These are phyloP conservation scores for Epicauta chinensis DNA, from an alignment of 1,140 invertebrate genomes.

Conservation along the genomic window DNA sequence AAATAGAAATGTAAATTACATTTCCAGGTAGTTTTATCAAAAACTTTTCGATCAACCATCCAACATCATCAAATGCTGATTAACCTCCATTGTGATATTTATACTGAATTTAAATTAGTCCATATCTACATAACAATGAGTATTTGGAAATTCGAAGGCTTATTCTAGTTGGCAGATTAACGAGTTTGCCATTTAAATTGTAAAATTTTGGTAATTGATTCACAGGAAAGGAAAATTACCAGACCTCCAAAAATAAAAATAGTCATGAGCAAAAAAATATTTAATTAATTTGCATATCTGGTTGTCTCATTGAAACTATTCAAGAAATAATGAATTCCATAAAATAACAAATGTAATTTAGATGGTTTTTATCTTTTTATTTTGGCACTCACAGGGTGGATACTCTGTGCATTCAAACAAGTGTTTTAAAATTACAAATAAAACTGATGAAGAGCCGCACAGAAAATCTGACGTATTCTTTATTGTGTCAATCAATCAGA, in stretches of 20 bases:
- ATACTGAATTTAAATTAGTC: slow-evolving; percentile 19
- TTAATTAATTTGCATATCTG: no score
- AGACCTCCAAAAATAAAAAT: no score
- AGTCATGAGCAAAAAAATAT: no score
- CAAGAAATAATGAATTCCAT: no score
- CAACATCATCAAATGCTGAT: slow-evolving; percentile 18
- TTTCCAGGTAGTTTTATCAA: neutral
- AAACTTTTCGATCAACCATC: slow-evolving; percentile 10
- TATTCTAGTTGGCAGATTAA: slow-evolving; percentile 5
- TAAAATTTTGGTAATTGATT: slow-evolving; percentile 15
- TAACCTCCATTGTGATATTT: slow-evolving; percentile 19
- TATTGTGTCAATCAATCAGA: slow-evolving; percentile 25
- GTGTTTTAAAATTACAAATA: neutral
- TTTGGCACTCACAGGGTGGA: no score
- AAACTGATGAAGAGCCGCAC: neutral
- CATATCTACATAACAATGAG: slow-evolving; percentile 18
- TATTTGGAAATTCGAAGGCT: slow-evolving; percentile 1
- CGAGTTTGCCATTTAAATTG: slow-evolving; percentile 9
- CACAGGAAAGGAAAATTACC: neutral
- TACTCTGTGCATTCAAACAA: no score
- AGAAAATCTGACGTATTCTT: slow-evolving; percentile 14
- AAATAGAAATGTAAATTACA: slow-evolving; percentile 3
- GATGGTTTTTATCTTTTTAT: no score
- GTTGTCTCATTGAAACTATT: no score
- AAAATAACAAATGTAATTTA: no score